Evolutionary conservation across 2,113 vertebrate species (phyloP), one percentile per base, ranked within the genome.

Genomic region (Malurus cyaneus): DNA sequence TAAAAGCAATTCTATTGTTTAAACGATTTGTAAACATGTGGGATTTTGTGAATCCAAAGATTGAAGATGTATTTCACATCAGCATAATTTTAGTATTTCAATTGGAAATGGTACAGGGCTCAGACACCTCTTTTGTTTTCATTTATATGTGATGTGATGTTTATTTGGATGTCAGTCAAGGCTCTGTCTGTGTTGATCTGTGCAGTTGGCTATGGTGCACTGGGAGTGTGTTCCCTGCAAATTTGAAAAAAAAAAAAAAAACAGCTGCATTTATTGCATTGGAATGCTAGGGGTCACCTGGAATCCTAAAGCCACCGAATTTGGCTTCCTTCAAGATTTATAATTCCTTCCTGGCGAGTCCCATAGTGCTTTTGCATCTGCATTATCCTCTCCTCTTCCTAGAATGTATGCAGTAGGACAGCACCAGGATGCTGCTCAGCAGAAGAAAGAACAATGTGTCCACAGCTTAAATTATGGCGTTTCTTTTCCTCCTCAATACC

Each of bases 11-110:
- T 6, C 2, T 53, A n/a, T 24, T 54, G 36, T 62, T 66, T 49
- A 62, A 66, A 8, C 5, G 13, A 56, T 10, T 21, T 8, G 8
- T 36, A 4, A 8, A n/a, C 4, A 1, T 36, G 4, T 15, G 7
- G 1, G 9, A 18, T 44, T 34, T 88, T 66, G 15, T 62, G n/a
- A 49, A 47, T 62, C 7, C n/a, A 54, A 39, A 59, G 16, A 13
- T 3, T 41, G 32, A 84, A 67, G 11, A 5, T 28, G 5, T 34
- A 36, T n/a, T 50, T 10, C 2, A 21, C 4, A 47, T 12, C 21
- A 52, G 3, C 11, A 12, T 9, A 12, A 83, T 73, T 84, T 34
- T 24, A 70, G 15, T 77, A 12, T 60, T 26, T 52, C 8, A 60
- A 8, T 0, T 69, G 8, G 26, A 84, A 82, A 69, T 60, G 11